These are phyloP conservation scores for Crotalus horridus DNA, from an alignment of 2,113 vertebrate species.

Conservation along the genomic window DNA sequence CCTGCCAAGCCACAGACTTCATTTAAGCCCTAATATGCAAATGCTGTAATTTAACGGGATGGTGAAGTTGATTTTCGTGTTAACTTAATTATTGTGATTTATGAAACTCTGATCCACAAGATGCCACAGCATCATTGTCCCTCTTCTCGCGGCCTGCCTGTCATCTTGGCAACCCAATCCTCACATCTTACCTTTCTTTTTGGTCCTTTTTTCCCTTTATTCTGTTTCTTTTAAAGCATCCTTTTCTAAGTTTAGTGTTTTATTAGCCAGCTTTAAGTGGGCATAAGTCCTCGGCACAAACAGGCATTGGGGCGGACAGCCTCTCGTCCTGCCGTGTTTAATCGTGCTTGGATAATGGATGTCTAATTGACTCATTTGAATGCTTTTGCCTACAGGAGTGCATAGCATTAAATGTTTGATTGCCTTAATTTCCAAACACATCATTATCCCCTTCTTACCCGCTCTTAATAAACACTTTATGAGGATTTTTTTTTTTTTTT, in stretches of 20 bases:
- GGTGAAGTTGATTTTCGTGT: constrained; percentile 78
- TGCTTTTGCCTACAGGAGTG: constrained; percentile 98
- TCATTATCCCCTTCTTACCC: constrained; percentile 98
- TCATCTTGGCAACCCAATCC: constrained; percentile 13
- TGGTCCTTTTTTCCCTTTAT: constrained; percentile 6
- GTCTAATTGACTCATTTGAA: constrained; percentile 99
- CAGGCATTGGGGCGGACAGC: constrained; percentile 82
- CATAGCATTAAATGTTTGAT: constrained; percentile 98
- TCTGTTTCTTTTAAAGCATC: constrained; percentile 27
- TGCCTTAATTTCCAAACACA: constrained; percentile 99
- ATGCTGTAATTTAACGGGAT: constrained; percentile 80
- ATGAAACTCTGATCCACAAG: constrained; percentile 75
- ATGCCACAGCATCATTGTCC: constrained; percentile 67
- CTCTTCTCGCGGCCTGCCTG: constrained; percentile 54
- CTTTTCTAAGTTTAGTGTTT: constrained; percentile 79
- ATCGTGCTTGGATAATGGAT: constrained; percentile 95
- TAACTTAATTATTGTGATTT: constrained; percentile 89
- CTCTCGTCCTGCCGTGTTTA: constrained; percentile 86
- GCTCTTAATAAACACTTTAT: constrained; percentile 99
- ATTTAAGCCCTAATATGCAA: constrained; percentile 75
- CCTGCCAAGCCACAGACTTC: constrained; percentile 50
- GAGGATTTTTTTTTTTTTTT: constrained; percentile 73
- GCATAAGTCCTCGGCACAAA: constrained; percentile 86
- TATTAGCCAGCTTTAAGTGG: constrained; percentile 82
- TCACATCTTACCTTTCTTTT: constrained; percentile 20